Base-by-base conservation (phyloP, 2,888 invertebrate genomes). In the Xanthorhoe designata region DNA sequence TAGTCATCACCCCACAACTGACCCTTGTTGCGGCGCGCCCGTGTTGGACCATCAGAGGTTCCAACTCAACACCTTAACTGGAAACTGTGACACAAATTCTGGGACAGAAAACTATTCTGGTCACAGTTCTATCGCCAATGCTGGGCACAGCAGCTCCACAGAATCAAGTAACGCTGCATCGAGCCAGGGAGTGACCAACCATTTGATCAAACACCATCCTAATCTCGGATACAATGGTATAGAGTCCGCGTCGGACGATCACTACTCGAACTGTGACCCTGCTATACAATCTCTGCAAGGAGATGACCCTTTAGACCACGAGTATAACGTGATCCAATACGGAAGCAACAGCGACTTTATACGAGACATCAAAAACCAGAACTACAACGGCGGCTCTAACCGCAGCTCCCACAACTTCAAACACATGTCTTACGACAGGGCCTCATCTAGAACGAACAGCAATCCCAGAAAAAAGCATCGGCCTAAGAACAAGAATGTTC, bases 51-150 rank as follows among this genome's bases (percentile, higher is more conserved):
- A 94, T 53, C 94, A 84, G 55, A 85, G 93, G 65, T 94, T 94
- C 72, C 89, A 94, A 70, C 88, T 95, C 0, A 95, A 94, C 75
- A 87, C 95, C 10, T 75, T 95, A 52, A 90, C 94, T 61, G 94
- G 88, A 19, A 89, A 90, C 58, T 95, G 95, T 76, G 95, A 95
- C 75, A 95, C 93, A 74, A 95, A 95, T 76, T 95, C 95, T 0
- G 95, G 95, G 50, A 95, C 95, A 5, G 95, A 95, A 78, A 95
- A 95, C 74, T 95, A 95, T 68, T 95, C 95, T 3, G 92, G 95
- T 0, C 95, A 95, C 75, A 92, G 95, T 76, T 95, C 95, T 9
- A 94, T 94, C 72, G 94, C 94, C 1, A 94, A 93, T 72, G 93
- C 94, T 57, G 94, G 93, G 0, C 94, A 94, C 62, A 94, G 94